Evolutionary conservation across 2,113 vertebrate genomes (phyloP).

Genomic region (Pachycephala philippinensis): DNA sequence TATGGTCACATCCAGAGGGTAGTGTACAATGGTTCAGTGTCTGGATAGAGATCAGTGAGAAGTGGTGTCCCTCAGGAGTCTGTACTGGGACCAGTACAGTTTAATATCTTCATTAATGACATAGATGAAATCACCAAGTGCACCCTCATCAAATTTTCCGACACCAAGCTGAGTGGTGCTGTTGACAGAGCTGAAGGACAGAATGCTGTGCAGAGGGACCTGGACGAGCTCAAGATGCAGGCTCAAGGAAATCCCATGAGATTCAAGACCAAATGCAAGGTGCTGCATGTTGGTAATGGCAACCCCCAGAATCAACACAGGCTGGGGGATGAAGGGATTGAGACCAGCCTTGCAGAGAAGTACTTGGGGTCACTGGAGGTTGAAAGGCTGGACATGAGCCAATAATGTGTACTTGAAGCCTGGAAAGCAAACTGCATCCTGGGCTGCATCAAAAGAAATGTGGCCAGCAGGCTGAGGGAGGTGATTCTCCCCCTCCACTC

Average conservation of each 20-base stretch:
- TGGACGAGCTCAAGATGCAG: background rate
- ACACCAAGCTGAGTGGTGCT: background rate
- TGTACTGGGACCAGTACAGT: background rate
- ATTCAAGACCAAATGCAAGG: background rate
- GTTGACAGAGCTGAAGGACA: fast-evolving
- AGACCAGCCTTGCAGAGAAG: background rate
- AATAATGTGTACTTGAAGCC: background rate
- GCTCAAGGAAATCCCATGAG: background rate
- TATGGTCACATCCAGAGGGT: background rate
- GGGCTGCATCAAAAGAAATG: background rate
- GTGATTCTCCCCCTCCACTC: background rate
- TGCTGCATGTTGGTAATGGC: background rate
- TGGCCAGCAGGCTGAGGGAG: background rate
- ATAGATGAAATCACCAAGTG: background rate
- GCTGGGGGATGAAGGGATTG: background rate
- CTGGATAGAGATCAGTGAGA: background rate
- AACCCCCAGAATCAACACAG: background rate
- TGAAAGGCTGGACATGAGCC: background rate
- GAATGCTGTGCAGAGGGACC: background rate
- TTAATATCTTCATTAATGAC: background rate
- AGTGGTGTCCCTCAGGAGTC: background rate
- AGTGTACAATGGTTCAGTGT: background rate
- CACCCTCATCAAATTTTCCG: background rate
- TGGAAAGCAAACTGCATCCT: background rate
- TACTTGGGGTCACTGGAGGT: background rate